Evolutionary conservation across 2,113 vertebrate species (phyloP).

Genomic region (Atrichornis clamosus): DNA sequence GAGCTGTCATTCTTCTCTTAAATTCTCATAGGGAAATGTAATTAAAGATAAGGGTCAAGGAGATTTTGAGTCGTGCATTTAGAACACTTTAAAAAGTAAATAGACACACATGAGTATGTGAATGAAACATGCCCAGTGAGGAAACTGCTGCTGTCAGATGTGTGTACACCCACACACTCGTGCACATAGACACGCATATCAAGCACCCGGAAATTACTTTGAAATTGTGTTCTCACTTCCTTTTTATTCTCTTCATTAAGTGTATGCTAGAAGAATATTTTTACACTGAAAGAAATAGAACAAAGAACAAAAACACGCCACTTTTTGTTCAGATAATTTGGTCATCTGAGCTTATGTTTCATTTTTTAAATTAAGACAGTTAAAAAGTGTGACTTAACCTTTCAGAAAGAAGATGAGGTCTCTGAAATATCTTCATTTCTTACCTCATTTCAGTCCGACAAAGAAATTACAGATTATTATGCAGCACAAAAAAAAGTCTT

Average conservation of each 20-base stretch:
- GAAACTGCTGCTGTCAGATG: not conserved
- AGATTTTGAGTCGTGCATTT: not conserved
- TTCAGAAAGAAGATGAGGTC: not conserved
- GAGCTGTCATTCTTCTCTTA: not conserved
- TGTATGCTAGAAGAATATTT: not conserved
- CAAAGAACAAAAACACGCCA: not conserved
- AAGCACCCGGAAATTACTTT: not conserved
- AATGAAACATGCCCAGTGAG: not conserved
- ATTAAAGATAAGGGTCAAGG: not conserved
- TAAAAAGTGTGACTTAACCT: not conserved
- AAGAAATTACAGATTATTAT: not conserved
- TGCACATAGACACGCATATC: fast-evolving
- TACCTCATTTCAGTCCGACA: not conserved
- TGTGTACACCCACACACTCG: fast-evolving
- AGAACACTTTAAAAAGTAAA: not conserved
- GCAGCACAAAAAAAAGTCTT: not conserved
- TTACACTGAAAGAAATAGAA: not conserved
- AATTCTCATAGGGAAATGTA: not conserved
- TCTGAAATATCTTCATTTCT: not conserved
- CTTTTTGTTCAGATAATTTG: not conserved
- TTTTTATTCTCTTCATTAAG: not conserved
- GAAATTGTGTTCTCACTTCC: not conserved
- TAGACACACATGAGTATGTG: fast-evolving
- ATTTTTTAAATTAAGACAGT: not conserved
- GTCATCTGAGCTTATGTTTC: not conserved